Base-by-base conservation (phyloP, 2,797 vertebrate species). In the Hafferia zeledoni region DNA sequence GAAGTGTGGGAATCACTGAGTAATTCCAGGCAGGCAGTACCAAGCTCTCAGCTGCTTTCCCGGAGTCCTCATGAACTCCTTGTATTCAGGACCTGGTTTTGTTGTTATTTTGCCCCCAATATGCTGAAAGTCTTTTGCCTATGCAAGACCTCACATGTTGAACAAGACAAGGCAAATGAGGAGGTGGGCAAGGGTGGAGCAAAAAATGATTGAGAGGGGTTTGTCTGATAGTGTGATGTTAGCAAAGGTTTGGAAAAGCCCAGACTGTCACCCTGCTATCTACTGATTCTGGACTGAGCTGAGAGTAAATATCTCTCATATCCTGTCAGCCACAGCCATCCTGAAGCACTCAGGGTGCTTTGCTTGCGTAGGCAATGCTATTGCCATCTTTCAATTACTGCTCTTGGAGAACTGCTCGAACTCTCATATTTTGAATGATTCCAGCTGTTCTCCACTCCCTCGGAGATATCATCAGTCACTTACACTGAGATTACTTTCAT, bases 381-480 rank as follows among this genome's bases (percentile, higher is more conserved):
- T 46, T 56, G 79, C 35, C 44, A 57, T 78, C 77, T 70, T 91
- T 90, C 95, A 83, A 10, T 67, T 53, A 15, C 35, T 39, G 65
- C 56, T 72, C 43, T 27, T 55, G 70, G 67, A 57, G 46, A 89
- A 4, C 69, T 79, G 69, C 91, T 94, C 82, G 20, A 63, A 63
- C 35, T 64, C 33, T 74, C 43, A 11, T 6, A 31, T 71, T 79
- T 37, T 2, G 11, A 88, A 82, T 63, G 18, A 71, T 88, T 93
- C 87, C 94, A 95, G 94, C 93, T 92, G 92, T 60, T 94, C 60
- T 65, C 74, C 80, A 71, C 89, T 78, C 87, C 89, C 85, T 86
- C 74, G 10, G 80, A 91, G 91, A 90, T 61, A 94, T 9, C 70
- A 94, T 88, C 83, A 90, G 67, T 79, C 1, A 1, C 55, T 96